Percentiles rank a stretch among this genome's conserved stretches.
phyloP scores from a whole-genome alignment of 2,888 invertebrate species.

The Drosophila gaucha region DNA sequence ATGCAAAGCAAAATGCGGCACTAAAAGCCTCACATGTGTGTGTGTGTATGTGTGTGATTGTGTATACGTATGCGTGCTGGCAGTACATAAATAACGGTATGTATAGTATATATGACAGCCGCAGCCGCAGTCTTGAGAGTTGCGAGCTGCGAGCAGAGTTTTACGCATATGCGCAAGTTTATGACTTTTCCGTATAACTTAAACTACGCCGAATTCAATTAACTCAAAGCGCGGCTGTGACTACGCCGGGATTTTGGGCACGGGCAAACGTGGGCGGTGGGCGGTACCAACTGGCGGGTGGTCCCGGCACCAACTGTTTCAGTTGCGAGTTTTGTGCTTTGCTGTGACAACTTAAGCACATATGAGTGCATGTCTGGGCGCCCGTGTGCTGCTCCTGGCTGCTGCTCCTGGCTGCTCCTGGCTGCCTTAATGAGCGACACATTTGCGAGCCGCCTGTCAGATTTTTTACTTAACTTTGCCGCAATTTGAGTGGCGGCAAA shows the following conservation, averaged over 20 bases:
- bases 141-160: slow-evolving; percentile 30
- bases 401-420: slow-evolving; percentile 4
- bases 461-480: slow-evolving; percentile 45
- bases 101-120: slow-evolving; percentile 31
- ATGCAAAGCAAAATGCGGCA: slow-evolving; percentile 43
- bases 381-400: not conserved
- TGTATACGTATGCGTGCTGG: slow-evolving; percentile 42
- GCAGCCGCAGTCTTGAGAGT: slow-evolving; percentile 22
- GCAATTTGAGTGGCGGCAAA: slow-evolving; percentile 47
- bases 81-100: slow-evolving; percentile 50
- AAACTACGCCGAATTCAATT: slow-evolving; percentile 71
- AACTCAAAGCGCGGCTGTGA: slow-evolving; percentile 52
- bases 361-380: not conserved
- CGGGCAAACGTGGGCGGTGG: not conserved
- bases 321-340: slow-evolving; percentile 36
- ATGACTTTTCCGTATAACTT: slow-evolving; percentile 69
- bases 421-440: slow-evolving; percentile 40
- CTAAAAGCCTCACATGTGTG: slow-evolving; percentile 38
- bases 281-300: slow-evolving; percentile 42
- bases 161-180: slow-evolving; percentile 67
- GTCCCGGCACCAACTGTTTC: slow-evolving; percentile 39
- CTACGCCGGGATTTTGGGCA: slow-evolving; percentile 7
- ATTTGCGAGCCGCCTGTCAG: slow-evolving; percentile 39
- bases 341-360: slow-evolving; percentile 47
- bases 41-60: not conserved